Evolutionary conservation across 2,888 invertebrate species (phyloP).

Genomic region (Drosophila nr. medialis): DNA sequence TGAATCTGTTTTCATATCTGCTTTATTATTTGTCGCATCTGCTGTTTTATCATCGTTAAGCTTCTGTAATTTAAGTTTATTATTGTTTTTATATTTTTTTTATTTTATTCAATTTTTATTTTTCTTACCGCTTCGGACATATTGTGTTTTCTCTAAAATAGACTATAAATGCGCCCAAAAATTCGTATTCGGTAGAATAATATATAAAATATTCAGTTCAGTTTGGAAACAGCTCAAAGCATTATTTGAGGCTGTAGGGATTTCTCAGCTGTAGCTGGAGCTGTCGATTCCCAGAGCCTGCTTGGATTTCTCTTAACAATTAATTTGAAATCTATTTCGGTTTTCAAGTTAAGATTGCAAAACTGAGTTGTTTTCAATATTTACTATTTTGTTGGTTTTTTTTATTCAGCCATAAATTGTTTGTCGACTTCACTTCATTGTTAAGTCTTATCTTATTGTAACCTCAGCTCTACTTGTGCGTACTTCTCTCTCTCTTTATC

Average conservation of each 20-base stretch:
- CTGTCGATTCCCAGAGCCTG: slow-evolving; percentile 2
- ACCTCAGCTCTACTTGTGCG: background rate
- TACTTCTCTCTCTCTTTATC: background rate
- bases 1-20: background rate
- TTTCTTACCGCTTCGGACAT: background rate
- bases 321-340: background rate
- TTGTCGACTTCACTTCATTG: background rate
- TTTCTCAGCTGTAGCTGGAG: background rate
- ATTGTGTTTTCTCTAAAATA: background rate
- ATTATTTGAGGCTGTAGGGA: background rate
- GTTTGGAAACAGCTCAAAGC: background rate
- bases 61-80: background rate
- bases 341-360: background rate
- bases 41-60: background rate
- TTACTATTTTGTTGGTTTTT: background rate
- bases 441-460: background rate
- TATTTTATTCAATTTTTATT: background rate
- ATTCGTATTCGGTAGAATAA: background rate
- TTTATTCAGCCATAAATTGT: background rate
- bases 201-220: background rate
- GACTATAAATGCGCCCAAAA: background rate
- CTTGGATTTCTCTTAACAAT: background rate
- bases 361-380: background rate
- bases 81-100: background rate
- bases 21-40: no score